Evolutionary conservation across 2,113 vertebrate genomes (phyloP).

Genomic region (Monopterus albus): DNA sequence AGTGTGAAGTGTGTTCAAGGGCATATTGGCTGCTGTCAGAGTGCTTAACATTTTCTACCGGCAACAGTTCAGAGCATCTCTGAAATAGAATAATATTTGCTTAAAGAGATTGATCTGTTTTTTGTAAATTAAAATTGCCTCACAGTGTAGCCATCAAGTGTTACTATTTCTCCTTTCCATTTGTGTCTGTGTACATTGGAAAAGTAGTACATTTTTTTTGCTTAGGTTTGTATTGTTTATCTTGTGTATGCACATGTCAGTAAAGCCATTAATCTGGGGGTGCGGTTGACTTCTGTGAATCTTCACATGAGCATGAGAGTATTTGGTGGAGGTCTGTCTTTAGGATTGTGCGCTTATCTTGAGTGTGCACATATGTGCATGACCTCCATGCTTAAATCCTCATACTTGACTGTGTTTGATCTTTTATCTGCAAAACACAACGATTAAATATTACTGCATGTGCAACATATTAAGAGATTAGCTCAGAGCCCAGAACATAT

Average conservation of each 20-base stretch:
- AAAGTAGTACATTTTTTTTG: conserved; percentile 5
- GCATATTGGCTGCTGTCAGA: conserved; percentile 54
- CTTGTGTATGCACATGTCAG: neutral
- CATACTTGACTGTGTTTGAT: conserved; percentile 48
- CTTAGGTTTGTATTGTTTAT: neutral
- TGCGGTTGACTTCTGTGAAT: neutral
- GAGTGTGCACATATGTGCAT: too few species aligned
- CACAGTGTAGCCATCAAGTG: conserved; percentile 34
- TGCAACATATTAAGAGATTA: conserved; percentile 39
- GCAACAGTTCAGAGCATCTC: conserved; percentile 43
- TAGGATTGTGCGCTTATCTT: neutral
- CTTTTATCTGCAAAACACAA: conserved; percentile 55
- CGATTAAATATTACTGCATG: conserved; percentile 18
- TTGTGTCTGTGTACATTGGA: neutral
- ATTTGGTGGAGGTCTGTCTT: conserved; percentile 18
- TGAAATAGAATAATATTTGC: conserved; percentile 72
- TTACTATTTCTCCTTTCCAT: conserved; percentile 24
- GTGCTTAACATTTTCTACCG: conserved; percentile 54
- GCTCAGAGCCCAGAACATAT: conserved; percentile 40
- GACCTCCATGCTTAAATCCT: conserved; percentile 43
- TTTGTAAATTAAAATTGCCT: conserved; percentile 60
- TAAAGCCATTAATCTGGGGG: neutral
- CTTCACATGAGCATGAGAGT: neutral
- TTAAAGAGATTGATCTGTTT: conserved; percentile 63
- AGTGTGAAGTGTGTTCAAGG: conserved; percentile 74